Evolutionary conservation across 1,140 invertebrate species (phyloP).

Genomic region (Chironomus tepperi): DNA sequence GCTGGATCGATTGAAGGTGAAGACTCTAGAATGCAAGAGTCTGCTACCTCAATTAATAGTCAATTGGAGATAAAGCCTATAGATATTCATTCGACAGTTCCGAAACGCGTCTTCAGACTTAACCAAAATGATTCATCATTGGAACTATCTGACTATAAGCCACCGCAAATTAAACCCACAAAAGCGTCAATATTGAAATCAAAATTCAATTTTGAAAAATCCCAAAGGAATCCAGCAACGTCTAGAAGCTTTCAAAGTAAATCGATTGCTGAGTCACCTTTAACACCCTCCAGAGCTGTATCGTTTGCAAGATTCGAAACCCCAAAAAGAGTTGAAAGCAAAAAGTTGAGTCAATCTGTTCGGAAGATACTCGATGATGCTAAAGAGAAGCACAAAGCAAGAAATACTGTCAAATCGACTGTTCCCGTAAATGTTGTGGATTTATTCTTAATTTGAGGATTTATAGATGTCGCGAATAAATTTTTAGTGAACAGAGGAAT

Average conservation of each 20-base stretch:
- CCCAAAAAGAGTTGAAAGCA: not conserved
- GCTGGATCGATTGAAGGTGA: not conserved
- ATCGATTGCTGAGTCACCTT: not conserved
- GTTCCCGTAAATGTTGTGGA: not conserved
- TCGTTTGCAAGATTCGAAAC: not conserved
- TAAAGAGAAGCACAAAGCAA: not conserved
- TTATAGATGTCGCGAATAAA: not conserved
- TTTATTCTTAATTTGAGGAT: not conserved
- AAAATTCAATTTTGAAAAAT: not conserved
- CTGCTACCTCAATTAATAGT: not conserved
- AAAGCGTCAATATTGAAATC: not conserved
- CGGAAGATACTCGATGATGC: not conserved
- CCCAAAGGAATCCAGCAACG: not conserved
- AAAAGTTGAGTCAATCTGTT: not conserved
- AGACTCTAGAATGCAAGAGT: not conserved
- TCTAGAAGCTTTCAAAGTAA: not conserved
- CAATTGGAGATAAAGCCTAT: not conserved
- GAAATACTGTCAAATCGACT: not conserved
- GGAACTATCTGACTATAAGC: not conserved
- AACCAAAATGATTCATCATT: too few relatives aligned
- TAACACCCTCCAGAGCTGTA: not conserved
- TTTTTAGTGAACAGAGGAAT: not conserved
- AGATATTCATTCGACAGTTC: not conserved
- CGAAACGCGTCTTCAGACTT: not conserved
- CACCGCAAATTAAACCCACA: not conserved